These are phyloP conservation scores for Myotis vivesi DNA, from an alignment of 2,797 vertebrate species.

Conservation along the genomic window DNA sequence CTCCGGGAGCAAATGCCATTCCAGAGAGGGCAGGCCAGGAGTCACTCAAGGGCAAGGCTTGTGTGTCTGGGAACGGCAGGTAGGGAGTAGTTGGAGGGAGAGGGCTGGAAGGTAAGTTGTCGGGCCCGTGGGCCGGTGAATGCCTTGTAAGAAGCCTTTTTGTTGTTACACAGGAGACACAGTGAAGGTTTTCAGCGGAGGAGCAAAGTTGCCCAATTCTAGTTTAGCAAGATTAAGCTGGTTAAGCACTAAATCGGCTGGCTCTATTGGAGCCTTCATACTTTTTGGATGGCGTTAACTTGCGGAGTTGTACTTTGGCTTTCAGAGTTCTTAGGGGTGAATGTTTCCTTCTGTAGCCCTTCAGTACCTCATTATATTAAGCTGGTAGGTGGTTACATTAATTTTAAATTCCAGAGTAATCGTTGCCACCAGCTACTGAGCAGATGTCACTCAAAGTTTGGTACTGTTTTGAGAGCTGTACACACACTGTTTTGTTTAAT, in stretches of 20 bases:
- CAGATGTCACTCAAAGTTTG: background rate
- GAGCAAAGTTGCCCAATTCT: background rate
- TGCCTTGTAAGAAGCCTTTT: background rate
- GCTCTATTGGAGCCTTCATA: background rate
- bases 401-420: background rate
- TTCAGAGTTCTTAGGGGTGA: background rate
- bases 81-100: background rate
- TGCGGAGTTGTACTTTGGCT: slow-evolving; percentile 1
- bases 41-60: background rate
- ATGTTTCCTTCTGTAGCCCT: background rate
- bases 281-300: background rate
- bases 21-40: background rate
- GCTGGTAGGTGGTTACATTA: background rate
- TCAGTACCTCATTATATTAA: background rate
- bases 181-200: background rate
- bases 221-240: background rate
- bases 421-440: background rate
- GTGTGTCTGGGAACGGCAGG: background rate
- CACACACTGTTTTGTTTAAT: background rate
- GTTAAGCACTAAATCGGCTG: background rate
- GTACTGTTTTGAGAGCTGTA: background rate
- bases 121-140: background rate
- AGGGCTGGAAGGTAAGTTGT: background rate
- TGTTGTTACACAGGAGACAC: background rate
- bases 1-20: background rate